Conservation (phyloP, 2,113 vertebrate genomes). For the Seriola dumerili region DNA sequence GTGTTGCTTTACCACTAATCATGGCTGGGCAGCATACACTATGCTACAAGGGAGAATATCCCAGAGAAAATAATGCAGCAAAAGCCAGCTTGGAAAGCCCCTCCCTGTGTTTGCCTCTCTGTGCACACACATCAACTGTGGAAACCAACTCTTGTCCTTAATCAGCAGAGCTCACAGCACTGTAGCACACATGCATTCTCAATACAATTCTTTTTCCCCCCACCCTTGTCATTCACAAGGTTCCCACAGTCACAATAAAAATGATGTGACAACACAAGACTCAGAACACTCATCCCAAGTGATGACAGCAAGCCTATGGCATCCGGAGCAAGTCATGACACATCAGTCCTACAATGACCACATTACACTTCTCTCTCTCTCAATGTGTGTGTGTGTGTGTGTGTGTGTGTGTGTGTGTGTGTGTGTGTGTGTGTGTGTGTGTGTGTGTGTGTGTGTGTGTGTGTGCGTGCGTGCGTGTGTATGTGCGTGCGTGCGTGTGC, state of each 20-base stretch:
- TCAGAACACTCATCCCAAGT: conserved; percentile 49
- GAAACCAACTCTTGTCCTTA: conserved; percentile 61
- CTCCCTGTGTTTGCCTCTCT: conserved; percentile 74
- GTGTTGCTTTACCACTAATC: conserved; percentile 71
- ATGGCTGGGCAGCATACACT: conserved; percentile 62
- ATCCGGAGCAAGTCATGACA: conserved; percentile 79
- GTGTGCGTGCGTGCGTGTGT: conserved; percentile 9
- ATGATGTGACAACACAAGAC: conserved; percentile 54
- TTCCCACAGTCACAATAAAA: conserved; percentile 52
- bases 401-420: neutral
- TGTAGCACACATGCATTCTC: conserved; percentile 33
- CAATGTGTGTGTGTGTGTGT: conserved; percentile 18
- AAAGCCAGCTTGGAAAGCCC: conserved; percentile 77
- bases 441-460: neutral
- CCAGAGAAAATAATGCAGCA: conserved; percentile 79
- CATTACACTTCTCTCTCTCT: conserved; percentile 40
- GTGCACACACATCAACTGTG: conserved; percentile 59
- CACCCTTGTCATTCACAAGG: conserved; percentile 53
- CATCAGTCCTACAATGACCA: conserved; percentile 71
- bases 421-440: conserved; percentile 4
- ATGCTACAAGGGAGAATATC: conserved; percentile 67
- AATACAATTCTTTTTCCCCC: conserved; percentile 31
- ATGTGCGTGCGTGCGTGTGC: conserved; percentile 19
- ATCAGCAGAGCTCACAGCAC: conserved; percentile 51
- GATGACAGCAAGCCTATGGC: conserved; percentile 67